Percentiles rank a stretch among this genome's conserved stretches.
Evolutionary conservation across 2,888 invertebrate genomes (phyloP).

Genomic region (Pollenia angustigena): DNA sequence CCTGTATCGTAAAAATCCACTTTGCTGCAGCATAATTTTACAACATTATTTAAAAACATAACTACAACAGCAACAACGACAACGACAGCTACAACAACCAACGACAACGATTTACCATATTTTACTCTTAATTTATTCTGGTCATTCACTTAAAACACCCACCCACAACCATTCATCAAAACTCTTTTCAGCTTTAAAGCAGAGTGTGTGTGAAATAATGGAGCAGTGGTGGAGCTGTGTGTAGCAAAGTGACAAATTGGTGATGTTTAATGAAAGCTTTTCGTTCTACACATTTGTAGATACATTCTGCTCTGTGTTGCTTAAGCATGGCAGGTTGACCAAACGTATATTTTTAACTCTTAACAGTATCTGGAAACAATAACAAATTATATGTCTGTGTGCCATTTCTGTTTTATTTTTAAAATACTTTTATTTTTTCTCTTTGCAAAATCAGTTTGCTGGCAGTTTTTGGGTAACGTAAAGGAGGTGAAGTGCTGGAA

Average conservation of each 20-base stretch:
- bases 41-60: constrained; percentile 33
- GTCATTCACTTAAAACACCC: constrained; percentile 46
- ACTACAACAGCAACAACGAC: constrained; percentile 7
- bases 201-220: not conserved
- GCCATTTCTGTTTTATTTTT: no score
- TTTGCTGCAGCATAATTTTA: constrained; percentile 32
- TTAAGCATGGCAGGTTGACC: constrained; percentile 43
- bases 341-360: not conserved
- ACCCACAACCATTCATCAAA: constrained; percentile 46
- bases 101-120: constrained; percentile 29
- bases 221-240: constrained; percentile 6
- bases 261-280: constrained; percentile 49
- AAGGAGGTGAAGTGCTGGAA: not conserved
- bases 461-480: no score
- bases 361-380: not conserved
- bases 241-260: constrained; percentile 39
- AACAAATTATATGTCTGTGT: not conserved
- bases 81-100: no score
- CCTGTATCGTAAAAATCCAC: constrained; percentile 10
- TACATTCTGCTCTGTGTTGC: not conserved
- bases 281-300: constrained; percentile 13
- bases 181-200: constrained; percentile 23
- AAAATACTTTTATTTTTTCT: no score
- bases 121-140: constrained; percentile 61
- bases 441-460: no score